Conservation (phyloP, 2,888 invertebrate genomes). For the Caradrina clavipalpis region DNA sequence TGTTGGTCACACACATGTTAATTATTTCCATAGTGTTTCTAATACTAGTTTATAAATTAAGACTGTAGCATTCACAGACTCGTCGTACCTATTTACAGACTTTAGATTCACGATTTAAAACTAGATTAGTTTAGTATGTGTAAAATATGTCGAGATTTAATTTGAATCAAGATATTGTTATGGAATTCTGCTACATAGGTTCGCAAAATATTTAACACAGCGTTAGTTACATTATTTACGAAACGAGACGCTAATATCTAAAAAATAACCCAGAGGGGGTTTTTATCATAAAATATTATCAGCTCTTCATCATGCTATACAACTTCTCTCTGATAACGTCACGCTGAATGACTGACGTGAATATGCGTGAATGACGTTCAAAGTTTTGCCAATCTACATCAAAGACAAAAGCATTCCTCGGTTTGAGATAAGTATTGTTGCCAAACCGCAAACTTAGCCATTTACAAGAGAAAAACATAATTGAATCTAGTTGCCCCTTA, state of each 20-base stretch:
- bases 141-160: background rate
- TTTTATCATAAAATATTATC: background rate
- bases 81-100: too few species aligned
- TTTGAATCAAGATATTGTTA: background rate
- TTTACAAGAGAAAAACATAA: too few species aligned
- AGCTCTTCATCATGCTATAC: background rate
- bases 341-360: conserved; percentile 8
- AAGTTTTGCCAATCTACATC: conserved; percentile 1
- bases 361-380: conserved; percentile 14
- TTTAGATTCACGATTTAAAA: background rate
- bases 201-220: too few species aligned
- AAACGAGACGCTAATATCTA: background rate
- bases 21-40: conserved; percentile 3
- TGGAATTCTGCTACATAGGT: too few species aligned
- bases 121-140: background rate
- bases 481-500: too few species aligned
- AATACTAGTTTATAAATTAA: background rate
- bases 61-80: background rate
- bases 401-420: conserved; percentile 24
- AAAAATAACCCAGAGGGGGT: too few species aligned
- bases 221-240: too few species aligned
- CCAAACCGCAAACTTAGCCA: conserved; percentile 15
- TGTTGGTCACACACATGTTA: conserved; percentile 29
- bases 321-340: conserved; percentile 12
- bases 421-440: conserved; percentile 25